Percentiles rank a stretch among this genome's conserved stretches.
Conservation (phyloP, 2,888 invertebrate species). For the Erebia aethiops region DNA sequence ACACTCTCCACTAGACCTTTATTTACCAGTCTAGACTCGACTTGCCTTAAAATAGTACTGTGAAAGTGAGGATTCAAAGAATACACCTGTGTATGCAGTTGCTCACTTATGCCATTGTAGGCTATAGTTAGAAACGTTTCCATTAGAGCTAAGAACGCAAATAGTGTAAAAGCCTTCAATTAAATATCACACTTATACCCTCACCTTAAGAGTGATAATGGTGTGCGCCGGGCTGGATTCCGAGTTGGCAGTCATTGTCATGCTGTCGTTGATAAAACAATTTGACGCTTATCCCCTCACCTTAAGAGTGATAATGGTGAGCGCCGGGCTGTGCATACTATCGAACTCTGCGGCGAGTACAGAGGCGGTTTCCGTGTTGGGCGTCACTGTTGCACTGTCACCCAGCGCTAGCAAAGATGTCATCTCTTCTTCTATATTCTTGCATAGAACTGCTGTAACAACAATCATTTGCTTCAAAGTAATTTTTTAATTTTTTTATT, state of each 20-base stretch:
- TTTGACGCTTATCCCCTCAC: not conserved
- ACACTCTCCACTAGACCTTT: too few species aligned
- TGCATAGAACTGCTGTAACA: conserved; percentile 63
- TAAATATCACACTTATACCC: not conserved
- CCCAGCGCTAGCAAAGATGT: conserved; percentile 51
- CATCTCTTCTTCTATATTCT: conserved; percentile 63
- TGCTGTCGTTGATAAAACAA: conserved; percentile 29
- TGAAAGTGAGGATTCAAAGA: too few species aligned
- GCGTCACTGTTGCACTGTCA: conserved; percentile 34
- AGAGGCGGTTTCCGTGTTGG: conserved; percentile 36
- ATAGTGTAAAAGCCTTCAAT: too few species aligned
- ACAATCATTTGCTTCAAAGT: not conserved
- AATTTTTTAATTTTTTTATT: too few species aligned
- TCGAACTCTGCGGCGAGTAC: conserved; percentile 45
- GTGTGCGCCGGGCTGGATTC: conserved; percentile 56
- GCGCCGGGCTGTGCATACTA: conserved; percentile 55
- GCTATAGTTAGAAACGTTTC: too few species aligned
- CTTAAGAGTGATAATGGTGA: conserved; percentile 51
- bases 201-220: conserved; percentile 48
- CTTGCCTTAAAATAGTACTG: too few species aligned
- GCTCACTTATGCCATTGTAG: too few species aligned
- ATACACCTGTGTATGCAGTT: too few species aligned
- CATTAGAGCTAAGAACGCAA: too few species aligned
- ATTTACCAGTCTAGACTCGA: too few species aligned
- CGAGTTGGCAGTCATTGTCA: conserved; percentile 20